These are phyloP conservation scores for Bruchidius siliquastri DNA, from an alignment of 2,888 invertebrate genomes.

Conservation along the genomic window DNA sequence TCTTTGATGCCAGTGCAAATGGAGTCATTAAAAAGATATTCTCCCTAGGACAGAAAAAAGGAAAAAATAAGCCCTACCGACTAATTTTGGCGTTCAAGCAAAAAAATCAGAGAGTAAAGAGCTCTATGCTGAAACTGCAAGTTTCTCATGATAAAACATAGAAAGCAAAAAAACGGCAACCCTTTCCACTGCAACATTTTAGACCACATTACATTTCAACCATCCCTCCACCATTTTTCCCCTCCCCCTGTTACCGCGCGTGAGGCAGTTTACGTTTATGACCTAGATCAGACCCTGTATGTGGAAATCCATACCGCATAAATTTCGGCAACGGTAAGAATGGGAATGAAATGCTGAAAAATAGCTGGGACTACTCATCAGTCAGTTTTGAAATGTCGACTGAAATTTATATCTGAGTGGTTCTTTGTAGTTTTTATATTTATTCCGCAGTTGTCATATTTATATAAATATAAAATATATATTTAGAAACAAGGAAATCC, in stretches of 20 bases:
- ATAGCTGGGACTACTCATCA: background rate
- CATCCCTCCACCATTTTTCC: too few relatives aligned
- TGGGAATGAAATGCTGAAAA: background rate
- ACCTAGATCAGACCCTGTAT: background rate
- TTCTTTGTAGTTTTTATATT: background rate
- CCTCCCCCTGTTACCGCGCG: background rate
- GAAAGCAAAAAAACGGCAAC: too few relatives aligned
- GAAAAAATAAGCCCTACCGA: too few relatives aligned
- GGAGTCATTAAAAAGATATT: too few relatives aligned
- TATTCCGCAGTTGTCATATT: background rate
- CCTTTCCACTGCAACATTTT: too few relatives aligned
- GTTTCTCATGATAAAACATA: too few relatives aligned
- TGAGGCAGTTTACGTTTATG: background rate
- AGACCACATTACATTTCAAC: too few relatives aligned
- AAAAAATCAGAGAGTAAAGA: too few relatives aligned
- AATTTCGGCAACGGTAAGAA: background rate
- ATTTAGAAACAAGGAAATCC: background rate
- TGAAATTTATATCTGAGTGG: background rate
- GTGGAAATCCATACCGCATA: background rate
- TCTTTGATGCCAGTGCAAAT: too few relatives aligned
- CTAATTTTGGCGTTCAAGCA: too few relatives aligned
- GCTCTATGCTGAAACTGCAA: too few relatives aligned
- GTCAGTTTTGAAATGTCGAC: background rate
- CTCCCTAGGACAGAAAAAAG: too few relatives aligned
- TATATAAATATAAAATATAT: background rate